Conservation (phyloP, 2,888 invertebrate species). For the Folsomia candida region DNA sequence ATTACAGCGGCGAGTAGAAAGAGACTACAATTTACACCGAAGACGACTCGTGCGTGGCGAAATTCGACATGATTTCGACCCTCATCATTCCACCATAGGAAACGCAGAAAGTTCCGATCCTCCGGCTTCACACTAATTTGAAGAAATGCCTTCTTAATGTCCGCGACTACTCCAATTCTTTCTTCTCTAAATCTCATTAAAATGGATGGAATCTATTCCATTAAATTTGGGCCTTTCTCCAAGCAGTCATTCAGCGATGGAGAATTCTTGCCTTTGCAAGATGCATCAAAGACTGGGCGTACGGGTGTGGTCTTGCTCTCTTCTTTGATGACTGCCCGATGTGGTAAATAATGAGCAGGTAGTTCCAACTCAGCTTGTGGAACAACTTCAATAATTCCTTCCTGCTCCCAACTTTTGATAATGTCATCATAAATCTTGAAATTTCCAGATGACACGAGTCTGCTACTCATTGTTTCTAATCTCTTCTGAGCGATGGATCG, state of each 20-base stretch:
- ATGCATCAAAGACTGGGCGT: no score
- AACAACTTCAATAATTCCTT: no score
- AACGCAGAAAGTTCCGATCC: background rate
- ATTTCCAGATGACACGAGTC: no score
- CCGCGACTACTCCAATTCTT: background rate
- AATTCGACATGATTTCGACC: background rate
- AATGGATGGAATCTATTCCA: background rate
- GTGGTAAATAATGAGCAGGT: no score
- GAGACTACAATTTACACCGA: background rate
- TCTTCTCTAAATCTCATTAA: background rate
- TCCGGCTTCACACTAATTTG: background rate
- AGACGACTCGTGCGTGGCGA: background rate
- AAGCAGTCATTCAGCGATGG: no score
- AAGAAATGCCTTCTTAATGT: background rate
- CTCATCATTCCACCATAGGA: background rate
- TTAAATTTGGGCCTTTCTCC: no score
- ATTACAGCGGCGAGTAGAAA: background rate
- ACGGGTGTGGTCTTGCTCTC: no score
- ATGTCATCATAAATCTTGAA: no score
- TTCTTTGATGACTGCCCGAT: no score
- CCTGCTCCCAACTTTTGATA: no score
- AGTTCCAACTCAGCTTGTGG: no score
- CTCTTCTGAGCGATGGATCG: background rate
- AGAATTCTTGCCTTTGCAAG: no score
- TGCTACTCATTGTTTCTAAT: background rate